Evolutionary conservation across 1,140 invertebrate genomes (phyloP), one percentile per base, ranked within the genome.

Genomic region (Drosophila setifemur): DNA sequence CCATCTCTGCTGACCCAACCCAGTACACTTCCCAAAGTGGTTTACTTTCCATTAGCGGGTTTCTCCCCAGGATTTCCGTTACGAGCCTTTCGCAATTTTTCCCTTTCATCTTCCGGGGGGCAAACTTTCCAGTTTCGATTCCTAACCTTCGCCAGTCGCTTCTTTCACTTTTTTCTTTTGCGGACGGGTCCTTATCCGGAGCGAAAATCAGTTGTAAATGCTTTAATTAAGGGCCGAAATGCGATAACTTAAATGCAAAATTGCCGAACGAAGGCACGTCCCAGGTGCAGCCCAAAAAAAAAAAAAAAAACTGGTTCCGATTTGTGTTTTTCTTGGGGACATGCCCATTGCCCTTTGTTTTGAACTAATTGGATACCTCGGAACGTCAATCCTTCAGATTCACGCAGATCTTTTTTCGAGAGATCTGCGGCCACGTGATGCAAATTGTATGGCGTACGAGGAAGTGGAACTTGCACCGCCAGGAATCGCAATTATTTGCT

Each of bases 211-310:
- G 81, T 64, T 85, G 79, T 86, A 85, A 85, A 64, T 64, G 58
- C 74, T 63, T 85, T 75, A 85, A 85, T 85, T 85, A 79, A 79
- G 66, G 81, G 47, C 50, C 64, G 26, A 71, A 50, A 79, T 63
- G 81, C 78, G 69, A 85, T 82, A 85, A 85, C 64, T 85, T 79
- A 55, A 78, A 58, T 54, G 23, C 58, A 42, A 73, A 83, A 85
- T 47, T 48, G 66, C 64, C 37, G 50, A n/a, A n/a, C 55, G 79
- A 82, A 71, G 79, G 74, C 79, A 78, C 79, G 78, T 85, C 69
- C 39, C 37, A 49, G 6, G 29, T 23, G 11, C 31, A 40, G n/a
- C n/a, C n/a, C n/a, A n/a, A n/a, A n/a, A n/a, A n/a, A n/a, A n/a
- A n/a, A n/a, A n/a, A n/a, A n/a, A 42, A 14, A 31, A 82, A 85